Evolutionary conservation across 2,888 invertebrate genomes (phyloP).

Genomic region (Dryococelus australis): DNA sequence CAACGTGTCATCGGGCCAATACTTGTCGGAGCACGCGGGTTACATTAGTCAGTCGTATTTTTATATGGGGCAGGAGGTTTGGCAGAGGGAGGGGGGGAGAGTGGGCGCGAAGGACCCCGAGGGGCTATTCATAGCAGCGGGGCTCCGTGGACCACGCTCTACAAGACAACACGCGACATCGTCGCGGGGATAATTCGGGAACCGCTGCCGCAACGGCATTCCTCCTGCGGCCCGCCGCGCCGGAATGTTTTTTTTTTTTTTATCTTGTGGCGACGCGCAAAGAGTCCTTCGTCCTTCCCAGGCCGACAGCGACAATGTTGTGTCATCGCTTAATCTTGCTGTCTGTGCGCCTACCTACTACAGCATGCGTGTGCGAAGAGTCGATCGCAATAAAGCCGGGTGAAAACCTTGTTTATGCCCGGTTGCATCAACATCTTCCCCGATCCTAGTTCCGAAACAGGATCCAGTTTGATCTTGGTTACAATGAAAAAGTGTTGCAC

Average conservation of each 20-base stretch:
- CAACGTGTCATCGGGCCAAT: conserved; percentile 24
- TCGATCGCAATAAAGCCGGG: too few relatives aligned
- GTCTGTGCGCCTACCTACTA: too few relatives aligned
- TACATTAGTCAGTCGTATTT: background rate
- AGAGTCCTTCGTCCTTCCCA: background rate
- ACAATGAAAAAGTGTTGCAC: too few relatives aligned
- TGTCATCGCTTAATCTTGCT: too few relatives aligned
- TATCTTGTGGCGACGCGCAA: background rate
- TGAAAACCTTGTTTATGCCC: too few relatives aligned
- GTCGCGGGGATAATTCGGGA: conserved; percentile 7
- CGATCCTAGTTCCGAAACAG: too few relatives aligned
- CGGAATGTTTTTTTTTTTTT: conserved; percentile 3
- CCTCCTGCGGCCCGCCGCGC: background rate
- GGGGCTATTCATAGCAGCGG: conserved; percentile 17
- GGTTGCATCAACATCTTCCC: too few relatives aligned
- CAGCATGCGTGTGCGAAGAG: too few relatives aligned
- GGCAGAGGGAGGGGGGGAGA: conserved; percentile 13
- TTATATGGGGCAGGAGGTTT: conserved; percentile 24
- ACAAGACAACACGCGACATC: conserved; percentile 19
- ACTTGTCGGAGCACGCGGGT: background rate
- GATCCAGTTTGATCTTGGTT: too few relatives aligned
- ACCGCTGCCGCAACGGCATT: background rate
- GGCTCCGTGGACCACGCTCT: conserved; percentile 31
- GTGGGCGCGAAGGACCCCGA: conserved; percentile 18
- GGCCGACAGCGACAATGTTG: background rate